Conservation (phyloP, 2,888 invertebrate species). For the Phania funesta region DNA sequence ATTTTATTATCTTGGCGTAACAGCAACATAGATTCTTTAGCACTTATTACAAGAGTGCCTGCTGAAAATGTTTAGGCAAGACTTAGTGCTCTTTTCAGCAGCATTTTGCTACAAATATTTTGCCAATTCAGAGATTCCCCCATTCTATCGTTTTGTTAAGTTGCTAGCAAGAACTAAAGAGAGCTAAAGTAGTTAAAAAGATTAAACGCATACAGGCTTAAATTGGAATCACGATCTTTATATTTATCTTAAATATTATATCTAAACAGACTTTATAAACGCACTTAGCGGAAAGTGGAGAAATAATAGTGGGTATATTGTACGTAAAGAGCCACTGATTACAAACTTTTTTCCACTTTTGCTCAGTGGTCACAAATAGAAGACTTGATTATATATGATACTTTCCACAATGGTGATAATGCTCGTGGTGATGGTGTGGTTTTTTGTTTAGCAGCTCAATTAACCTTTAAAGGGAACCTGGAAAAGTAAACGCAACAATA, state of each 20-base stretch:
- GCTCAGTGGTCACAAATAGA: background rate
- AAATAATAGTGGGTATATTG: conserved; percentile 30
- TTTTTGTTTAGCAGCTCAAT: background rate
- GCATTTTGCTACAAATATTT: background rate
- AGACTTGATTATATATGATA: conserved; percentile 47
- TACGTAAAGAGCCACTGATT: conserved; percentile 52
- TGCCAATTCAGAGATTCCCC: background rate
- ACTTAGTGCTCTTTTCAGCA: background rate
- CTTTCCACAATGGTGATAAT: conserved; percentile 21
- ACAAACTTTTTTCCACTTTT: conserved; percentile 44
- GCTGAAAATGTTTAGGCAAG: background rate
- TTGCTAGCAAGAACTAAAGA: background rate
- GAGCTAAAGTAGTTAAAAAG: conserved; percentile 35
- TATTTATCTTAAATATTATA: conserved; percentile 72
- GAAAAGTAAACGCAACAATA: background rate
- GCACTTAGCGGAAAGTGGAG: conserved; percentile 55
- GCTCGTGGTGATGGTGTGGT: conserved; percentile 7
- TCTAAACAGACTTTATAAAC: conserved; percentile 69
- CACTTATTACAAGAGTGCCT: background rate
- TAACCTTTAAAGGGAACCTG: conserved; percentile 4
- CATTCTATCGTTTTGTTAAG: background rate
- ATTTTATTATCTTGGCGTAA: conserved; percentile 36
- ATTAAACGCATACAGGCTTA: conserved; percentile 72
- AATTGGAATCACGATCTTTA: conserved; percentile 73
- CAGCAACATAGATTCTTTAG: conserved; percentile 4